Percentiles rank a stretch among this genome's conserved stretches.
Conservation (phyloP, 1,140 invertebrate genomes). For the Lethocerus indicus region DNA sequence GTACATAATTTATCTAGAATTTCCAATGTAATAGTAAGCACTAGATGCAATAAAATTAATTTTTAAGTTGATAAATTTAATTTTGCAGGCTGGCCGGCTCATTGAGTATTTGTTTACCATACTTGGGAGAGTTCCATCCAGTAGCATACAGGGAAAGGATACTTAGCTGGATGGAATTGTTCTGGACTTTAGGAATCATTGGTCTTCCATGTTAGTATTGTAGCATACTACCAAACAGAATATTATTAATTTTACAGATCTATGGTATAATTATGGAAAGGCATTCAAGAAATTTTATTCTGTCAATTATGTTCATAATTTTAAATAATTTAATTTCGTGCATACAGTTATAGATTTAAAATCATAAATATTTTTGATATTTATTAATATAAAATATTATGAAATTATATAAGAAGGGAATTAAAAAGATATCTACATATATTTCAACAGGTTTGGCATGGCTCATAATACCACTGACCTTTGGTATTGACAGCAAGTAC, state of each 20-base stretch:
- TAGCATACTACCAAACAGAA: neutral
- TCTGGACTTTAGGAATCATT: constrained; percentile 58
- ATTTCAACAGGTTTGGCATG: constrained; percentile 43
- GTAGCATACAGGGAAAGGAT: constrained; percentile 55
- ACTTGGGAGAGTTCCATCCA: constrained; percentile 57
- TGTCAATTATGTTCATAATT: constrained; percentile 1
- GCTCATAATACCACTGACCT: constrained; percentile 45
- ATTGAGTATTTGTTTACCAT: constrained; percentile 59
- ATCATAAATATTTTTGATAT: too few species aligned
- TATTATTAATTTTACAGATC: neutral
- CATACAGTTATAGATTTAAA: too few species aligned
- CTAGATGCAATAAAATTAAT: too few species aligned
- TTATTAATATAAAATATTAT: too few species aligned
- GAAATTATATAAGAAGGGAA: too few species aligned
- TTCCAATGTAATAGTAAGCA: too few species aligned
- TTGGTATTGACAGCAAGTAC: constrained; percentile 30
- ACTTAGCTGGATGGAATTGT: constrained; percentile 63
- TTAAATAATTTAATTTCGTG: too few species aligned
- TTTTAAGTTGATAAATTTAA: constrained; percentile 5
- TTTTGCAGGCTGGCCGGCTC: constrained; percentile 43
- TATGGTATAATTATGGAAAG: neutral
- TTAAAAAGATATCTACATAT: constrained; percentile 7
- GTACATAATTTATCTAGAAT: too few species aligned
- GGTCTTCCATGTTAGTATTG: constrained; percentile 38
- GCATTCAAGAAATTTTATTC: neutral